These are phyloP conservation scores for Scatophagus argus DNA, from an alignment of 2,113 vertebrate species.

Conservation along the genomic window DNA sequence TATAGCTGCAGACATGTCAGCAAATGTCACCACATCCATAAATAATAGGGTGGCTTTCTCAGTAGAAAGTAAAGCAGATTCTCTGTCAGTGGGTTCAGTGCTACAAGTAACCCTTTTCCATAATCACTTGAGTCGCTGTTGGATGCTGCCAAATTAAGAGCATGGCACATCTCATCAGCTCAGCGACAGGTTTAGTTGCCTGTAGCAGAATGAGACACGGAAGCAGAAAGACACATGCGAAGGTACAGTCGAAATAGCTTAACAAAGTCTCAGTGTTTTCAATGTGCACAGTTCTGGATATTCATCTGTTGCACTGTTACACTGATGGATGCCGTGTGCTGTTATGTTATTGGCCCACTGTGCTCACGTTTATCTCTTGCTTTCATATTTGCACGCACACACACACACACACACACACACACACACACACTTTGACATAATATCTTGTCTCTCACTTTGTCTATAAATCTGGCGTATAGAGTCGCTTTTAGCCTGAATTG, in stretches of 20 bases:
- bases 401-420: background rate
- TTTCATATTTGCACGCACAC: background rate
- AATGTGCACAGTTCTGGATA: background rate
- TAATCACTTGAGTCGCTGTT: background rate
- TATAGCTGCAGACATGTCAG: background rate
- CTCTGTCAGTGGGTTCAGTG: background rate
- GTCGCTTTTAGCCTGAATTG: background rate
- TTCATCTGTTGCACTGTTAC: background rate
- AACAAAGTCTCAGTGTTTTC: background rate
- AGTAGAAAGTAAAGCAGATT: background rate
- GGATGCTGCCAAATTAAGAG: background rate
- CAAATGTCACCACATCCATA: background rate
- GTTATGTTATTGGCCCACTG: background rate
- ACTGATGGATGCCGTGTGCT: background rate
- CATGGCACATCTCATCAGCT: background rate
- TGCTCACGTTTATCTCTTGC: background rate
- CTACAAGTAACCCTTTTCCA: background rate
- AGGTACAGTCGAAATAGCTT: background rate
- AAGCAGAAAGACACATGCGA: background rate
- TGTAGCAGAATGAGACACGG: background rate
- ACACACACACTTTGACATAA: background rate
- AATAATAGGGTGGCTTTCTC: background rate
- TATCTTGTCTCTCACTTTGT: background rate
- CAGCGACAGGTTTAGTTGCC: background rate
- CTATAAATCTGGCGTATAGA: background rate